Base-by-base conservation (phyloP, 2,113 vertebrate genomes). In the Psephotus haematonotus region DNA sequence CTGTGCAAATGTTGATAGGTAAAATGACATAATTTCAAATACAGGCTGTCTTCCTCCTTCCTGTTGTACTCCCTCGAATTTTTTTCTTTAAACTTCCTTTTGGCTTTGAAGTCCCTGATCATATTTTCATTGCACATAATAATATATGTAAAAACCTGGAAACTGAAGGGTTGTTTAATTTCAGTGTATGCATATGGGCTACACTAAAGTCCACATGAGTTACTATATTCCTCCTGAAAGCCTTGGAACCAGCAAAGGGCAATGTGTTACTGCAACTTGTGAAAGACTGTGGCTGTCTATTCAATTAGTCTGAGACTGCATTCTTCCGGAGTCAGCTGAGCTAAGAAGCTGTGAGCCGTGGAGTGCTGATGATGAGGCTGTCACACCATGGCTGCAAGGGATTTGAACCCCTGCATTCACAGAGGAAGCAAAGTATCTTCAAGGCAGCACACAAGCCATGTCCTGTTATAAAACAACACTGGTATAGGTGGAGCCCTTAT, bases 281-380 rank as follows among this genome's bases (percentile, higher is more conserved):
- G 80, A 88, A 85, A 71, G 82, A 53, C 71, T 95, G 41, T 41
- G 88, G 92, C 53, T 88, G 60, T 78, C 91, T 83, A 41, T 84
- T 93, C 75, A 84, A 72, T 93, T 82, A 64, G 74, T 67, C 65
- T 67, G 35, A 69, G 62, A 74, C 3, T 39, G 49, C 35, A 29
- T 65, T 70, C 80, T 81, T 76, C 64, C 1, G 0, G 62, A 82
- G 59, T 35, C 70, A 44, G 47, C 13, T 41, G 39, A 72, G 50
- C 62, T 46, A 71, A 70, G 79, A 90, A 93, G 78, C 82, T 82
- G 65, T 76, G 74, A 90, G 70, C 80, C 79, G 52, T 67, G 64
- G 67, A 39, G 60, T 83, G 59, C 60, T 17, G 71, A 22, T 91
- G 82, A 57, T 1, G 6, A 65, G 35, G 37, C 27, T 91, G 64